These are phyloP conservation scores for Epirrhoe tristata DNA, from an alignment of 2,888 invertebrate genomes.

Conservation along the genomic window DNA sequence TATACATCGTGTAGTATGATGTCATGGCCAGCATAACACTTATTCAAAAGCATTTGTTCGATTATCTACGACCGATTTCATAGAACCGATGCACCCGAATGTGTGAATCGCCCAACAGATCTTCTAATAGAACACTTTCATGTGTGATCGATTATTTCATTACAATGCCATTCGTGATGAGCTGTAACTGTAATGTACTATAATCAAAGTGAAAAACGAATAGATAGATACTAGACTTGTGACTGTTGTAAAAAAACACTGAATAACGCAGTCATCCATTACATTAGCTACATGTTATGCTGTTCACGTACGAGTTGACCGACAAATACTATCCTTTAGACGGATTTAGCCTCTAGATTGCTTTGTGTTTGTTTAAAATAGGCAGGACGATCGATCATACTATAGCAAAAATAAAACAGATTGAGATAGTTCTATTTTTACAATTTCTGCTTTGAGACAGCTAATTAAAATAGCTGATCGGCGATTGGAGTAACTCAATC, in stretches of 20 bases:
- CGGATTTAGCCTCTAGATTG: slow-evolving; percentile 12
- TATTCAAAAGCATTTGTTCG: no score
- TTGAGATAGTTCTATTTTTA: slow-evolving; percentile 15
- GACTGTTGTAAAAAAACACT: neutral
- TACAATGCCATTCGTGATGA: no score
- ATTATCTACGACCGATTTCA: no score
- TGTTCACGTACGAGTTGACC: slow-evolving; percentile 21
- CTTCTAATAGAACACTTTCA: no score
- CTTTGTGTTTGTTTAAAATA: slow-evolving; percentile 16
- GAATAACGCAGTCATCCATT: neutral
- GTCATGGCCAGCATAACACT: no score
- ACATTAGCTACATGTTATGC: slow-evolving; percentile 11
- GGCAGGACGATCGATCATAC: slow-evolving; percentile 13
- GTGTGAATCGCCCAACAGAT: no score
- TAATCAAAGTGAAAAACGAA: no score
- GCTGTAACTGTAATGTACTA: no score
- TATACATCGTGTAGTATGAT: no score
- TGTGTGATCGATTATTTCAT: no score
- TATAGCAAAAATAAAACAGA: slow-evolving; percentile 15
- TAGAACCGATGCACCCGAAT: no score
- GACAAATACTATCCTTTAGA: slow-evolving; percentile 12
- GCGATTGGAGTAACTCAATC: slow-evolving; percentile 31
- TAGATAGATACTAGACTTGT: no score
- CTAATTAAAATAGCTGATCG: slow-evolving; percentile 22
- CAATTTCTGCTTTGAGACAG: slow-evolving; percentile 5